Conservation (phyloP, 1,140 invertebrate genomes). For the Formica exsecta region DNA sequence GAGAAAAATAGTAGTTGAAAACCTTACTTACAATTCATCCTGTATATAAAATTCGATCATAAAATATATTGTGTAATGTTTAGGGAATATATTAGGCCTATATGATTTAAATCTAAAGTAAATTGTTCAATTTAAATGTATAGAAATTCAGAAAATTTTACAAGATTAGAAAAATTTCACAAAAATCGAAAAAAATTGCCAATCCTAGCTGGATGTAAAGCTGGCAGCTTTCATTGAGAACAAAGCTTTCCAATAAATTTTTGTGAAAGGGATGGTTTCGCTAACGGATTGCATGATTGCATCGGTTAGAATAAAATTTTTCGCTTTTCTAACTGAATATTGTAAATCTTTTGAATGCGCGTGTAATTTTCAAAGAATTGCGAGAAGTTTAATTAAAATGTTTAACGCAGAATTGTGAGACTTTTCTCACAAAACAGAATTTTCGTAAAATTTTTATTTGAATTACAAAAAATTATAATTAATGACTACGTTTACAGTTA, state of each 20-base stretch:
- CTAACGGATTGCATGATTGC: conserved; percentile 4
- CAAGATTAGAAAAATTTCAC: conserved; percentile 25
- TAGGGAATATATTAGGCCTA: neutral
- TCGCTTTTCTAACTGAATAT: conserved; percentile 32
- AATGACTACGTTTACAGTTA: neutral
- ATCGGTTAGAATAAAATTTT: conserved; percentile 45
- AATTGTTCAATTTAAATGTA: neutral
- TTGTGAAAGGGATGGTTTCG: conserved; percentile 45
- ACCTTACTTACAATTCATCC: neutral
- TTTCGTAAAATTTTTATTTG: conserved; percentile 3
- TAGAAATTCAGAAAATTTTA: conserved; percentile 5
- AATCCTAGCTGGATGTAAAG: conserved; percentile 40
- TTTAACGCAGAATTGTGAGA: neutral
- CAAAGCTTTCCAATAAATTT: conserved; percentile 56
- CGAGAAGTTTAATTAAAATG: neutral
- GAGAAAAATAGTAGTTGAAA: neutral
- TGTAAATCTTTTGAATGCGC: conserved; percentile 9
- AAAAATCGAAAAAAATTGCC: conserved; percentile 46
- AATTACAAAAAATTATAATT: conserved; percentile 13
- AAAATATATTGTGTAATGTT: neutral
- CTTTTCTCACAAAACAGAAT: neutral
- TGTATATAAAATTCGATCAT: neutral
- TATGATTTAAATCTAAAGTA: neutral
- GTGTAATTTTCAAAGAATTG: conserved; percentile 29
- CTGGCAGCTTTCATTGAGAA: conserved; percentile 25